These are phyloP conservation scores for Dasypogon diadema DNA, from an alignment of 2,888 invertebrate species.

Conservation along the genomic window DNA sequence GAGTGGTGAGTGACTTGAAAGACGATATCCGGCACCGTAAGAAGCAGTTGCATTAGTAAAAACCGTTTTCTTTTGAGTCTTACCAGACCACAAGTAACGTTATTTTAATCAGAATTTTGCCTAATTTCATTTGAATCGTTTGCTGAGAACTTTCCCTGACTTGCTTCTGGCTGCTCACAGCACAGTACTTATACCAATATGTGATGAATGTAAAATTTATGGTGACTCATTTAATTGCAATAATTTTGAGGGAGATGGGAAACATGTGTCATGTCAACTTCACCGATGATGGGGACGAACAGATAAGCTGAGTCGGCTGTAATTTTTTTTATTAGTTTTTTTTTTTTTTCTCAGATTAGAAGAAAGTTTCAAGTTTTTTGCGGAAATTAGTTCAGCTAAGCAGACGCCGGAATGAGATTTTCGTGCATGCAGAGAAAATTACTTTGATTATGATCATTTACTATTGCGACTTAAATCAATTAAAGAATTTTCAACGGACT, in stretches of 20 bases:
- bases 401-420: neutral
- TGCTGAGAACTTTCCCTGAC: neutral
- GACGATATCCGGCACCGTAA: conserved; percentile 7
- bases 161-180: neutral
- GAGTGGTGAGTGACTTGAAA: neutral
- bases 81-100: conserved; percentile 9
- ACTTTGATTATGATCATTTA: neutral
- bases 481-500: neutral
- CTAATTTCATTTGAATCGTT: neutral
- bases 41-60: conserved; percentile 22
- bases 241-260: conserved; percentile 25
- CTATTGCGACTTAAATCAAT: neutral
- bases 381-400: conserved; percentile 3
- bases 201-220: conserved; percentile 30
- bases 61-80: conserved; percentile 42
- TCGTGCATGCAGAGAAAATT: neutral
- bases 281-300: no score
- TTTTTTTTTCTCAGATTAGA: neutral
- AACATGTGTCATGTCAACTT: conserved; percentile 21
- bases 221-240: conserved; percentile 44
- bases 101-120: neutral
- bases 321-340: no score
- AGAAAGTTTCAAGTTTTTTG: no score
- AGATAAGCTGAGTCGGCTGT: no score
- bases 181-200: conserved; percentile 2